A percentile compares a stretch with the other conserved stretches of the same genome.
Evolutionary conservation across 2,888 invertebrate species (phyloP).

Genomic region (Agrilus cyanescens): DNA sequence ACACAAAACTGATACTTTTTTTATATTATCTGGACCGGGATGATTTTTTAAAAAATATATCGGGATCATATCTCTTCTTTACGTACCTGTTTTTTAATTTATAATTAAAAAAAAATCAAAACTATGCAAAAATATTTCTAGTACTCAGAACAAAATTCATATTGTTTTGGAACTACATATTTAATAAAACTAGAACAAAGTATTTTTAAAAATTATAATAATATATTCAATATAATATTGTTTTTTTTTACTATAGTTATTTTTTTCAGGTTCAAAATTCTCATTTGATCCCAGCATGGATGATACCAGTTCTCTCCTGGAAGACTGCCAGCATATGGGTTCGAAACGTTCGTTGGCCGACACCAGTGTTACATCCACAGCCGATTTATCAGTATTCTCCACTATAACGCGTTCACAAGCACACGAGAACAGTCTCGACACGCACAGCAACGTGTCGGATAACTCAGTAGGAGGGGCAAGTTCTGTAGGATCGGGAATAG

Average conservation of each 20-base stretch:
- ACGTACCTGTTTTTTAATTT: too few species aligned
- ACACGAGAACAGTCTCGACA: constrained; percentile 62
- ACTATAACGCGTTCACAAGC: constrained; percentile 59
- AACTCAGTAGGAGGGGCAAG: constrained; percentile 51
- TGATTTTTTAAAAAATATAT: too few species aligned
- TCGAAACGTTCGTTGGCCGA: constrained; percentile 71
- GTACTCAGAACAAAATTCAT: too few species aligned
- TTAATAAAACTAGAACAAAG: too few species aligned
- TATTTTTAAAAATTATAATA: not conserved
- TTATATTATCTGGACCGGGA: too few species aligned
- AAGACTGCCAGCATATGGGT: constrained; percentile 44
- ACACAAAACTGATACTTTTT: too few species aligned
- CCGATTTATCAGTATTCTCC: constrained; percentile 69
- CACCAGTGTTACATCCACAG: constrained; percentile 74
- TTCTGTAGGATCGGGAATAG: constrained; percentile 33
- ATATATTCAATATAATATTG: not conserved
- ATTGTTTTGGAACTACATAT: too few species aligned
- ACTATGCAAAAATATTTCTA: too few species aligned
- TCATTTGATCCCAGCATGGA: constrained; percentile 52
- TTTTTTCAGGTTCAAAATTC: constrained; percentile 46
- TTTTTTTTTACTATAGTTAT: constrained; percentile 1
- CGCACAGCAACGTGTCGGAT: constrained; percentile 64
- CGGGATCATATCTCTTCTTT: too few species aligned
- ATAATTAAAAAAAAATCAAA: too few species aligned
- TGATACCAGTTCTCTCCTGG: constrained; percentile 55